These are phyloP conservation scores for Eubasilissa splendida DNA, from an alignment of 2,888 invertebrate genomes.

Conservation along the genomic window DNA sequence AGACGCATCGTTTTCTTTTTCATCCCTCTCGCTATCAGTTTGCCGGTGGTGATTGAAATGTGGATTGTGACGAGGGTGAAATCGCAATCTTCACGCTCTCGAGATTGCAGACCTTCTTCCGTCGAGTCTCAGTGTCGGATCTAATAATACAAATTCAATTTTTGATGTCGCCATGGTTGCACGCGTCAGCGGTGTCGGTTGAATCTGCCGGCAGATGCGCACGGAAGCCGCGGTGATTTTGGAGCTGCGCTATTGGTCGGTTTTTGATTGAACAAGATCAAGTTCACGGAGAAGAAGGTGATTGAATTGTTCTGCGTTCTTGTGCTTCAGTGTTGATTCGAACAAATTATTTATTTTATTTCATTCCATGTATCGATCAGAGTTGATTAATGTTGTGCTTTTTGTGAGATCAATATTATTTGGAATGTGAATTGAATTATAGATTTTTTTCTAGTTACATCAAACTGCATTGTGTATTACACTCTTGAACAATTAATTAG, in stretches of 20 bases:
- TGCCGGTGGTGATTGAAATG: constrained; percentile 31
- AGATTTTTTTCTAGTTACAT: not conserved
- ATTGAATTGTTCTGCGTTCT: not conserved
- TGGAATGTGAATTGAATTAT: no score
- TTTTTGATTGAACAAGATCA: no score
- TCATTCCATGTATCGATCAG: no score
- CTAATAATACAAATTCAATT: constrained; percentile 26
- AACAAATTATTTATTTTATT: no score
- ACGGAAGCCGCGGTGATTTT: constrained; percentile 45
- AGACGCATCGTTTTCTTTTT: constrained; percentile 41
- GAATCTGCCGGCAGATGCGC: constrained; percentile 48
- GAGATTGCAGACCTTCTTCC: not conserved
- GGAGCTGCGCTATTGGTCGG: constrained; percentile 20
- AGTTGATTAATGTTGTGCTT: no score
- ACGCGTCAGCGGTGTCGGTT: constrained; percentile 23
- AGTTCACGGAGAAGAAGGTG: no score
- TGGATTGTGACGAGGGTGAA: constrained; percentile 44
- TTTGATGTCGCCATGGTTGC: constrained; percentile 14
- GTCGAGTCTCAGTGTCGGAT: not conserved
- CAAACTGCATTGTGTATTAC: no score
- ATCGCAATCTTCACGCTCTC: constrained; percentile 39
- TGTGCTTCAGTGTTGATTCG: not conserved
- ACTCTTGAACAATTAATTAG: no score
- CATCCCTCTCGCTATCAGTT: not conserved
- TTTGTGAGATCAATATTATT: no score